Evolutionary conservation across 2,113 vertebrate species (phyloP).

Genomic region (Misgurnus anguillicaudatus): DNA sequence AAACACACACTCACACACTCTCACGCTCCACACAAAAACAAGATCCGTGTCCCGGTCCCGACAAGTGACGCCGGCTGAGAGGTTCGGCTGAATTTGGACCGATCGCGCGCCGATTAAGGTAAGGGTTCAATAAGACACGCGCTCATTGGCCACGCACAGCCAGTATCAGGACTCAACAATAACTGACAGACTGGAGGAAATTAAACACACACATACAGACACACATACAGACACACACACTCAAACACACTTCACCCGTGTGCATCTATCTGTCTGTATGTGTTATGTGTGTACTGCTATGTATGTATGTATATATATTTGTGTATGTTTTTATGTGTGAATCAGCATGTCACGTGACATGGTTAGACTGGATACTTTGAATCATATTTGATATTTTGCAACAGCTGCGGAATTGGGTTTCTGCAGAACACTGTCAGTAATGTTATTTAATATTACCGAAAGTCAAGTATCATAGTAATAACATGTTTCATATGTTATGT

Average conservation of each 20-base stretch:
- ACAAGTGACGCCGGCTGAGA: conserved; percentile 9
- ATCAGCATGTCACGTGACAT: background rate
- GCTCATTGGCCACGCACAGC: conserved; percentile 78
- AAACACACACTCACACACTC: background rate
- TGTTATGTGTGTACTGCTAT: too few relatives aligned
- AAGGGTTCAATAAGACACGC: conserved; percentile 78
- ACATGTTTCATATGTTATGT: too few relatives aligned
- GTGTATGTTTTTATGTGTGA: too few relatives aligned
- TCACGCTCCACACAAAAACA: background rate
- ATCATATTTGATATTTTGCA: too few relatives aligned
- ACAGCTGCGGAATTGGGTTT: too few relatives aligned
- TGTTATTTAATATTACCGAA: too few relatives aligned
- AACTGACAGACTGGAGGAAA: conserved; percentile 45
- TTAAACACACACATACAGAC: conserved; percentile 1
- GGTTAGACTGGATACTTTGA: too few relatives aligned
- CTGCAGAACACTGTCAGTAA: too few relatives aligned
- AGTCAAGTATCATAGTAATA: too few relatives aligned
- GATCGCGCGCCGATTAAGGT: conserved; percentile 58
- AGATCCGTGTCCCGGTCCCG: background rate
- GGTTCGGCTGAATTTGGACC: conserved; percentile 43
- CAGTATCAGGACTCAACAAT: conserved; percentile 76
- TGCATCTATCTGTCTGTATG: too few relatives aligned
- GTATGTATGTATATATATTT: too few relatives aligned
- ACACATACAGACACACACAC: background rate
- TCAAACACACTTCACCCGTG: background rate